Evolutionary conservation across 2,888 invertebrate species (phyloP).

Genomic region (Xestia ashworthii): DNA sequence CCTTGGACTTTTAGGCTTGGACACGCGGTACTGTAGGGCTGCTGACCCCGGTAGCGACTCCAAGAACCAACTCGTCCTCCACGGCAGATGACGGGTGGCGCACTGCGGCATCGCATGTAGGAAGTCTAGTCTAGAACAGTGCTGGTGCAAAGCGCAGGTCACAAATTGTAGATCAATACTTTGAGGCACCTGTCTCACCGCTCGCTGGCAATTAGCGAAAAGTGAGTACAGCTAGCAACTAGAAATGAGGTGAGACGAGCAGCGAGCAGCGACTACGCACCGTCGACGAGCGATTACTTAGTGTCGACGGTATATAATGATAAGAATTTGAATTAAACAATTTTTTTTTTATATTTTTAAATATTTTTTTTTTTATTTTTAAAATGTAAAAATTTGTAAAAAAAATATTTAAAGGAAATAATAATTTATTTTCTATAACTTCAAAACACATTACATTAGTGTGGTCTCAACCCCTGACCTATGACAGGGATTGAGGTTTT

Average conservation of each 20-base stretch:
- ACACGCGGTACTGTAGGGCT: conserved; percentile 9
- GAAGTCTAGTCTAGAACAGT: not conserved
- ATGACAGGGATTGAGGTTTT: too few species aligned
- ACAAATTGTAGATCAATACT: not conserved
- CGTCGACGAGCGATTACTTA: not conserved
- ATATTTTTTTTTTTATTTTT: too few species aligned
- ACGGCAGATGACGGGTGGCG: not conserved
- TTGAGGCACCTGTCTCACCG: not conserved
- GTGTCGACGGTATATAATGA: too few species aligned
- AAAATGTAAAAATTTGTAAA: too few species aligned
- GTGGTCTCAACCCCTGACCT: too few species aligned
- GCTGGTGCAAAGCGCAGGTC: not conserved
- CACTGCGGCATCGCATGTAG: not conserved
- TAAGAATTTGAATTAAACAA: too few species aligned
- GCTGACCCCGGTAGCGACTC: not conserved
- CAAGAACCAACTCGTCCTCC: not conserved
- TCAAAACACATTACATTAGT: too few species aligned
- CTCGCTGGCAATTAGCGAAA: not conserved
- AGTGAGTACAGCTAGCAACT: not conserved
- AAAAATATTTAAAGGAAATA: too few species aligned
- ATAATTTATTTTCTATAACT: too few species aligned
- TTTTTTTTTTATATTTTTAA: too few species aligned
- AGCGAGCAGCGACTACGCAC: not conserved
- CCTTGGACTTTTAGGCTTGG: not conserved
- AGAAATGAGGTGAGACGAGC: not conserved